phyloP scores from a whole-genome alignment of 2,113 vertebrate genomes.

The Chionis minor region DNA sequence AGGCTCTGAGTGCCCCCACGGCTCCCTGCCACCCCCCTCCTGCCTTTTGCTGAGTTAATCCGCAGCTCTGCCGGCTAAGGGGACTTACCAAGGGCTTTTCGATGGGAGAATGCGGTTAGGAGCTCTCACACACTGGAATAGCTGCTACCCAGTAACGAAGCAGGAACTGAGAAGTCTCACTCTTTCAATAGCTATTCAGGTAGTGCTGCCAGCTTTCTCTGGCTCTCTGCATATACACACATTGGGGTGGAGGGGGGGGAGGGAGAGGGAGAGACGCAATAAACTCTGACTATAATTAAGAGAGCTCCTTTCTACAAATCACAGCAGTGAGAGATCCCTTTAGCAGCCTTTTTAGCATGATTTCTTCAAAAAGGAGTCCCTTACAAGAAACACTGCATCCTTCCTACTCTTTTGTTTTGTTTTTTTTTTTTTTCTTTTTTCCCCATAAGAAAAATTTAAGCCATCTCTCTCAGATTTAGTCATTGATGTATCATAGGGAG shows the following conservation, averaged over 20 bases:
- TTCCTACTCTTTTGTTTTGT: neutral
- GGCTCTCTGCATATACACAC: neutral
- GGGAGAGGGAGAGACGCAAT: neutral
- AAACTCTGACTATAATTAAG: constrained; percentile 26
- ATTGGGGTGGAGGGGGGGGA: too few species aligned
- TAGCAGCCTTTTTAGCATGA: neutral
- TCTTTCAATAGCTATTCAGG: constrained; percentile 31
- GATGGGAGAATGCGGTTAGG: neutral
- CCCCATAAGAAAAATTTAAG: neutral
- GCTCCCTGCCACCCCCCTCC: neutral
- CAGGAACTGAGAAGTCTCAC: constrained; percentile 10
- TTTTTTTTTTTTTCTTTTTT: too few species aligned
- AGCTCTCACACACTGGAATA: neutral
- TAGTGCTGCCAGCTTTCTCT: constrained; percentile 3
- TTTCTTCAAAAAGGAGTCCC: neutral
- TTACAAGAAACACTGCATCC: neutral
- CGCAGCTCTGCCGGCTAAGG: neutral
- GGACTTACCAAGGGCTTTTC: constrained; percentile 18
- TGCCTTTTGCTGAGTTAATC: neutral
- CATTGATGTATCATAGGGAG: neutral
- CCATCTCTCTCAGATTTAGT: neutral
- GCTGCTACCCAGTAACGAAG: constrained; percentile 4
- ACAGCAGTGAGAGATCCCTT: neutral
- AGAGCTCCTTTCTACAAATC: constrained; percentile 3
- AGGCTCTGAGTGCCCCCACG: neutral